A percentile compares a stretch with the other conserved stretches of the same genome.
Conservation (phyloP, 2,113 vertebrate genomes). For the Aegotheles bennettii region DNA sequence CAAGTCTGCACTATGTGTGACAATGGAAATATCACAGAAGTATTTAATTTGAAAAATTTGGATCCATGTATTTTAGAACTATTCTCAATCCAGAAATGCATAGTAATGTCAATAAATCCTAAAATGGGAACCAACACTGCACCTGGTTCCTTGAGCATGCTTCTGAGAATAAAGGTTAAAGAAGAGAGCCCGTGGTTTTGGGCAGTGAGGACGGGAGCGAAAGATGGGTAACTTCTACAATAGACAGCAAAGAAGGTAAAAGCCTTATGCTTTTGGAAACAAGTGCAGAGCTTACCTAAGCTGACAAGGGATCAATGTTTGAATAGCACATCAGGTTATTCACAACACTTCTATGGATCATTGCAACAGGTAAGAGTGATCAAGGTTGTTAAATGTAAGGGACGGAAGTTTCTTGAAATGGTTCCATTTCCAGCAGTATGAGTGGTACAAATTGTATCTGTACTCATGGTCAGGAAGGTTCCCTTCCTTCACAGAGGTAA, state of each 20-base stretch:
- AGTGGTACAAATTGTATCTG: not conserved
- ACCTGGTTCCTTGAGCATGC: not conserved
- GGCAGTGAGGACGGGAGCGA: not conserved
- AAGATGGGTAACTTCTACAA: not conserved
- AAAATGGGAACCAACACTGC: not conserved
- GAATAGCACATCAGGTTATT: not conserved
- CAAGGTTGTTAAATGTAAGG: not conserved
- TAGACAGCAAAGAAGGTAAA: not conserved
- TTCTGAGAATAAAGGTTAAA: not conserved
- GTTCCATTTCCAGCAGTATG: fast-evolving
- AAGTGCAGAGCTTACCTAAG: not conserved
- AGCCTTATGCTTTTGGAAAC: not conserved
- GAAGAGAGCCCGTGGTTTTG: not conserved
- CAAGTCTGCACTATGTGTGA: not conserved
- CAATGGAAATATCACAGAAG: not conserved
- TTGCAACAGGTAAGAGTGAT: not conserved
- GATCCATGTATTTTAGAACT: not conserved
- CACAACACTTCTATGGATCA: not conserved
- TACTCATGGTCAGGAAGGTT: not conserved
- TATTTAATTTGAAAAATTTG: not conserved
- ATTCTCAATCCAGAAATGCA: not conserved
- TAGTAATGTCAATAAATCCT: not conserved
- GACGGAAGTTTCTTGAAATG: not conserved
- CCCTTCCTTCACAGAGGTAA: no score
- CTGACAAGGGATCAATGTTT: not conserved